These are phyloP conservation scores for Linnaemya vulpina DNA, from an alignment of 2,888 invertebrate genomes.

Conservation along the genomic window DNA sequence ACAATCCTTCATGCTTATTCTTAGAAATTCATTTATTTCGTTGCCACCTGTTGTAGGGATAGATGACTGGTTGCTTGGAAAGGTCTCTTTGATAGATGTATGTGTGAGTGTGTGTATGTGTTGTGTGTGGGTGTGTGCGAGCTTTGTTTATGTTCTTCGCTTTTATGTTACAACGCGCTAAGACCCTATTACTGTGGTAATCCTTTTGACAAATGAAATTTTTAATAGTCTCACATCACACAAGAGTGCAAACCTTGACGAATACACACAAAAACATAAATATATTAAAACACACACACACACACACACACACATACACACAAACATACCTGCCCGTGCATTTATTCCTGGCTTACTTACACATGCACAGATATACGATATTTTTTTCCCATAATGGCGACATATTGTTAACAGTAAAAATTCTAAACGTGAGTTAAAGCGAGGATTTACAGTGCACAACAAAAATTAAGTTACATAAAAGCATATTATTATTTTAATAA, in stretches of 20 bases:
- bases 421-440: slow-evolving; percentile 31
- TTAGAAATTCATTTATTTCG: slow-evolving; percentile 43
- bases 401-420: slow-evolving; percentile 29
- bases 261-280: slow-evolving; percentile 36
- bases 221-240: slow-evolving; percentile 73
- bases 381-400: background rate
- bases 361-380: slow-evolving; percentile 18
- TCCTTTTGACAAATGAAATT: slow-evolving; percentile 74
- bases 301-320: background rate
- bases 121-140: slow-evolving; percentile 38
- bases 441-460: background rate
- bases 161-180: slow-evolving; percentile 69
- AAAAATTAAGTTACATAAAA: background rate
- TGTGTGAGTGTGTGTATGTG: slow-evolving; percentile 3
- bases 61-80: slow-evolving; percentile 28
- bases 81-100: slow-evolving; percentile 30
- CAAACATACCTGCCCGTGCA: too few relatives aligned
- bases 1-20: background rate
- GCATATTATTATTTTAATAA: too few relatives aligned
- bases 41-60: slow-evolving; percentile 65
- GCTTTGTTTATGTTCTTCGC: slow-evolving; percentile 68
- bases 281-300: slow-evolving; percentile 4
- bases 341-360: background rate
- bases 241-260: slow-evolving; percentile 69
- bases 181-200: slow-evolving; percentile 73